These are phyloP conservation scores for Pseudoips prasinana DNA, from an alignment of 2,888 invertebrate genomes.

Conservation along the genomic window DNA sequence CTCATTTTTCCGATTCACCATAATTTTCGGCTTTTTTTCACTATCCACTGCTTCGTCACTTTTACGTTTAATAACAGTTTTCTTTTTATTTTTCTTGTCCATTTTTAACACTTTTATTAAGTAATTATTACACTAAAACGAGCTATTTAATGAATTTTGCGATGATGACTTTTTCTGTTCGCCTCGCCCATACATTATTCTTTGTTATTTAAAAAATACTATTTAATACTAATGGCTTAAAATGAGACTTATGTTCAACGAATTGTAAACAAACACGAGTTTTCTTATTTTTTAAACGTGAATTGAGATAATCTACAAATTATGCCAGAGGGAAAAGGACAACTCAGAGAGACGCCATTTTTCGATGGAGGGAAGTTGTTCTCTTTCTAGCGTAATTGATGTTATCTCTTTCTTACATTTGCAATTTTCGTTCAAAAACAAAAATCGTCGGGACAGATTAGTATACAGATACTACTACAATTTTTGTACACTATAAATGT, in stretches of 20 bases:
- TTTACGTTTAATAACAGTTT: slow-evolving; percentile 75
- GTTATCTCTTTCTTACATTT: slow-evolving; percentile 21
- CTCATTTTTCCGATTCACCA: slow-evolving; percentile 63
- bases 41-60: slow-evolving; percentile 65
- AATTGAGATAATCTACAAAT: slow-evolving; percentile 40
- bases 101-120: slow-evolving; percentile 55
- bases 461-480: too few relatives aligned
- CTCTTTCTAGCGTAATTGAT: slow-evolving; percentile 23
- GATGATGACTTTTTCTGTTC: slow-evolving; percentile 27
- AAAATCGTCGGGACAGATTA: too few relatives aligned
- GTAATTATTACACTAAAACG: slow-evolving; percentile 23
- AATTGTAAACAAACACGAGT: slow-evolving; percentile 25
- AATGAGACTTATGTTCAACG: neutral
- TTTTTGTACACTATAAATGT: too few relatives aligned
- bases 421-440: slow-evolving; percentile 19
- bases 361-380: slow-evolving; percentile 34
- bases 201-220: slow-evolving; percentile 5
- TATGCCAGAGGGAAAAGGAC: slow-evolving; percentile 67
- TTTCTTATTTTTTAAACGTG: slow-evolving; percentile 37
- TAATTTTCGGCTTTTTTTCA: slow-evolving; percentile 67
- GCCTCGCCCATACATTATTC: slow-evolving; percentile 53
- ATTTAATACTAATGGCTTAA: neutral
- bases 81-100: slow-evolving; percentile 80
- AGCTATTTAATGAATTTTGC: slow-evolving; percentile 33
- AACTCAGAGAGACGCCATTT: slow-evolving; percentile 77